Conservation (phyloP, 37 sponge, comb jelly and placozoan species). For the Theonella swinhoei region DNA sequence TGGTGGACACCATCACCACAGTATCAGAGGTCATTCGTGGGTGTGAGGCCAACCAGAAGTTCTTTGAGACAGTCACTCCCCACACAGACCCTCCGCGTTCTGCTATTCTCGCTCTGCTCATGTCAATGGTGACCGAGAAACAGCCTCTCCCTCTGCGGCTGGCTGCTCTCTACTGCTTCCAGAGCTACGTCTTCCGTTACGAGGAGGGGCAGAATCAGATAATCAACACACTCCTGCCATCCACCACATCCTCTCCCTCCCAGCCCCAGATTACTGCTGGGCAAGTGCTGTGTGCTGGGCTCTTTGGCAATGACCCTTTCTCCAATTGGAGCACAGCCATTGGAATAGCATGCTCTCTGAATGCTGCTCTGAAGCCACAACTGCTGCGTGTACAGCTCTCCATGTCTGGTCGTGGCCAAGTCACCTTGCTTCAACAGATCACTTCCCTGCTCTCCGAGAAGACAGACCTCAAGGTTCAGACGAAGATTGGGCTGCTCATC, state of each 20-base stretch:
- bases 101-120: conserved; percentile 83
- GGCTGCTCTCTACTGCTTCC: conserved; percentile 93
- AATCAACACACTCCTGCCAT: conserved; percentile 87
- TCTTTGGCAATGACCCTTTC: conserved; percentile 81
- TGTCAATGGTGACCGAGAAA: conserved; percentile 95
- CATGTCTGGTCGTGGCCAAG: conserved; percentile 71
- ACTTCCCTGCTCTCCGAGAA: conserved; percentile 46
- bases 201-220: conserved; percentile 74
- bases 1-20: conserved; percentile 78
- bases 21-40: conserved; percentile 87
- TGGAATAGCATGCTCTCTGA: conserved; percentile 58
- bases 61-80: conserved; percentile 65
- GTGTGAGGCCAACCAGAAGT: conserved; percentile 58
- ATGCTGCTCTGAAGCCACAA: conserved; percentile 62
- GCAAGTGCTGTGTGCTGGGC: conserved; percentile 91
- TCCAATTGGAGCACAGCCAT: conserved; percentile 82
- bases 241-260: conserved; percentile 46
- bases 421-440: conserved; percentile 80
- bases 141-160: conserved; percentile 70
- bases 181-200: conserved; percentile 84
- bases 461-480: conserved; percentile 54
- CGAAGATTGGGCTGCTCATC: conserved; percentile 76
- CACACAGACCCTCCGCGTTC: conserved; percentile 73
- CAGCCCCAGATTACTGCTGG: conserved; percentile 75
- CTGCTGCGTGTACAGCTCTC: conserved; percentile 88